phyloP scores from a whole-genome alignment of 2,113 vertebrate species.

The Vulpes vulpes region DNA sequence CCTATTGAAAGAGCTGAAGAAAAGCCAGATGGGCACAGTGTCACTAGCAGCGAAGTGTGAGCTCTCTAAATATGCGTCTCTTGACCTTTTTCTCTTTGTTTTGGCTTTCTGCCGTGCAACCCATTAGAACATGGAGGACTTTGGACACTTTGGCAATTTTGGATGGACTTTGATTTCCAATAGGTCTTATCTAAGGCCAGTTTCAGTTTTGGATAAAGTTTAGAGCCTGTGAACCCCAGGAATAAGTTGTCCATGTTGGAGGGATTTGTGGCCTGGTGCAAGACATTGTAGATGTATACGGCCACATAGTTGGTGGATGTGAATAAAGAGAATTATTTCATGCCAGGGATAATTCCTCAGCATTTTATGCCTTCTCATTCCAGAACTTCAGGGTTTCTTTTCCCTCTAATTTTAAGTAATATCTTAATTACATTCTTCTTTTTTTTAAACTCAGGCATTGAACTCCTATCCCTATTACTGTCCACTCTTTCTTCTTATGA shows the following conservation, averaged over 20 bases:
- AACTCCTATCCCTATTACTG: not conserved
- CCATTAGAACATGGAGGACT: not conserved
- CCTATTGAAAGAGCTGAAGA: constrained; percentile 52
- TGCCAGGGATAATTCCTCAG: not conserved
- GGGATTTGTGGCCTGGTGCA: not conserved
- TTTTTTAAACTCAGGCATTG: no score
- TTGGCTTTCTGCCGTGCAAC: not conserved
- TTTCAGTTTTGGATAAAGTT: not conserved
- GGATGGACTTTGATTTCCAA: not conserved
- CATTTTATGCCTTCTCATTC: not conserved
- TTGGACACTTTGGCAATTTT: not conserved
- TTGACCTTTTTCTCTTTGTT: constrained; percentile 46
- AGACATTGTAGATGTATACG: not conserved
- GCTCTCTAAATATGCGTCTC: constrained; percentile 8
- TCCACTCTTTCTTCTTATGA: not conserved
- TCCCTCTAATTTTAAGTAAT: constrained; percentile 21
- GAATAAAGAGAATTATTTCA: not conserved
- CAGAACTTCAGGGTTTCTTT: not conserved
- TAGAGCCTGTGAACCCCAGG: not conserved
- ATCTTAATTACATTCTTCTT: not conserved
- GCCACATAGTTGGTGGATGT: not conserved
- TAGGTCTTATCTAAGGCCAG: not conserved
- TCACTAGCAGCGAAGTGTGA: not conserved
- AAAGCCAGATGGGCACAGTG: constrained; percentile 51
- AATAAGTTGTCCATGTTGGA: not conserved